Conservation (phyloP, 2,113 vertebrate genomes). For the Melanerpes aurifrons region DNA sequence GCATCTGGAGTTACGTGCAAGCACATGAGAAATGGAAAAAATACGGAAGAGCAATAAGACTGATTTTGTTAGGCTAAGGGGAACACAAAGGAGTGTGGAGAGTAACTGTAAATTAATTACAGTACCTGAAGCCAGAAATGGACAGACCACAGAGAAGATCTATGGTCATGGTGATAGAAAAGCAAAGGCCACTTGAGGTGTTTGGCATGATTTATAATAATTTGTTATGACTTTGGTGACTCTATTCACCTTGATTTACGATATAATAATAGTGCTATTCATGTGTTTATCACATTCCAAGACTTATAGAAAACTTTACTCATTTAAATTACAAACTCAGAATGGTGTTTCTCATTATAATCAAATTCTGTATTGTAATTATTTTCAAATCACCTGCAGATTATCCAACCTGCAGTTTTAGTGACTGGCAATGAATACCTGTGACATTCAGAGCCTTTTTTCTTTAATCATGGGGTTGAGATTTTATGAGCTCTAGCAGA, state of each 20-base stretch:
- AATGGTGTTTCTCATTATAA: not conserved
- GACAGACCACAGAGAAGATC: not conserved
- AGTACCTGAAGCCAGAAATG: not conserved
- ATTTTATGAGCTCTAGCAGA: not conserved
- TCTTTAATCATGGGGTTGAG: not conserved
- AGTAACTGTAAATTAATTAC: not conserved
- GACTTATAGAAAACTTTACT: not conserved
- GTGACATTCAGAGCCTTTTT: not conserved
- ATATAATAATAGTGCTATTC: not conserved
- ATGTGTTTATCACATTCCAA: not conserved
- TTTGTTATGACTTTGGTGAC: not conserved
- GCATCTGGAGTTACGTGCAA: not conserved
- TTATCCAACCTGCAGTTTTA: not conserved
- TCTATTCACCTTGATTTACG: not conserved
- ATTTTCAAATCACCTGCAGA: not conserved
- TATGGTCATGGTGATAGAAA: not conserved
- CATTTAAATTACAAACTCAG: not conserved
- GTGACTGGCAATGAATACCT: not conserved
- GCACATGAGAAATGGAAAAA: not conserved
- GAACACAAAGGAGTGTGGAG: not conserved
- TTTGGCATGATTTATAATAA: not conserved
- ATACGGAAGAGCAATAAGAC: not conserved
- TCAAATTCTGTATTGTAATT: not conserved
- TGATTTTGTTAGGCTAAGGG: not conserved
- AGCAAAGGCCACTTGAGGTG: not conserved